phyloP scores from a whole-genome alignment of 1,140 invertebrate genomes.

The Bombus affinis region DNA sequence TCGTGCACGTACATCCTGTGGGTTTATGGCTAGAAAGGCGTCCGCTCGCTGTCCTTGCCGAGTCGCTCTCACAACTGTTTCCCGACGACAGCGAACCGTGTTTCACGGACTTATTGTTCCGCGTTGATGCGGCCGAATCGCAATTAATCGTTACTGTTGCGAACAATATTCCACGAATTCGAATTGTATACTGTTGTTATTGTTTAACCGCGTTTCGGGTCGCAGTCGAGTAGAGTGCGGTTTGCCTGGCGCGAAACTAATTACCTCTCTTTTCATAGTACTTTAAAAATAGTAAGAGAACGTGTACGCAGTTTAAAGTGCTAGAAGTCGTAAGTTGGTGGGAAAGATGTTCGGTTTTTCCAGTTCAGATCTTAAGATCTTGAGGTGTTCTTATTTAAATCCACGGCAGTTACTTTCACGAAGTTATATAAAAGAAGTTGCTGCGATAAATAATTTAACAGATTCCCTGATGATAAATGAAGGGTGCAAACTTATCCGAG shows the following conservation, averaged over 20 bases:
- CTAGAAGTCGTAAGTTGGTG: no score
- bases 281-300: not conserved
- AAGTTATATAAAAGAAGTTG: no score
- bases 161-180: slow-evolving; percentile 14
- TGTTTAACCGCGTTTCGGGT: not conserved
- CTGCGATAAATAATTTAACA: not conserved
- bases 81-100: not conserved
- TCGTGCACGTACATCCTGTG: slow-evolving; percentile 34
- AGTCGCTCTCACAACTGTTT: slow-evolving; percentile 6
- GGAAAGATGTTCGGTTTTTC: no score
- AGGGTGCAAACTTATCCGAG: not conserved
- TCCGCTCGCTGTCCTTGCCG: not conserved
- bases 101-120: slow-evolving; percentile 35
- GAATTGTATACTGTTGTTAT: slow-evolving; percentile 5
- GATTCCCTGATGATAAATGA: not conserved
- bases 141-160: slow-evolving; percentile 37
- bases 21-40: slow-evolving; percentile 38
- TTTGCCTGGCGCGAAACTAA: not conserved
- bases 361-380: no score
- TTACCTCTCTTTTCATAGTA: no score
- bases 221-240: not conserved
- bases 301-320: no score
- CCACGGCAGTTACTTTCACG: not conserved
- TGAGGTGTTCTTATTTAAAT: not conserved
- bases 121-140: not conserved